These are phyloP conservation scores for Caenorhabditis sp. DNA, from an alignment of 2,888 invertebrate genomes.

Conservation along the genomic window DNA sequence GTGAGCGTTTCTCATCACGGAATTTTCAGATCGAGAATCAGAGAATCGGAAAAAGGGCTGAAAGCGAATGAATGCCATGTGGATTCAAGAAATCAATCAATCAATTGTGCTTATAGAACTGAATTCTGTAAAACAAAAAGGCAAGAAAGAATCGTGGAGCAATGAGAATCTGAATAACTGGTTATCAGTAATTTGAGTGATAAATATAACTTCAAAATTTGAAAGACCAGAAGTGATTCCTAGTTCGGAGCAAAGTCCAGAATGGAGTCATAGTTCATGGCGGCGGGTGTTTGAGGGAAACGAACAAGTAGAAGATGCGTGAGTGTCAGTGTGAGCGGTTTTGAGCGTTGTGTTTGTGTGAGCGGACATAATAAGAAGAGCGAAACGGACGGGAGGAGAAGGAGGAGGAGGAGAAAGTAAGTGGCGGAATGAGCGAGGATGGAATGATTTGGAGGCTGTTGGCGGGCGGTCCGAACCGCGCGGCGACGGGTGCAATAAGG, in stretches of 20 bases:
- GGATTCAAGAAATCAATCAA: no score
- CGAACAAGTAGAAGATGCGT: constrained; percentile 5
- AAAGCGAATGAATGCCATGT: no score
- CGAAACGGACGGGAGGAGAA: constrained; percentile 19
- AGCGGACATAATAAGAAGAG: constrained; percentile 35
- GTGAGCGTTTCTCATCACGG: no score
- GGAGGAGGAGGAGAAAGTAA: constrained; percentile 33
- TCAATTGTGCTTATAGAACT: no score
- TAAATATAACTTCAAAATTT: no score
- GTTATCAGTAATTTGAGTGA: no score
- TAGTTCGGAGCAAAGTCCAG: background rate
- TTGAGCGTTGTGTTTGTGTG: constrained; percentile 28
- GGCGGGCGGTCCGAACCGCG: constrained; percentile 11
- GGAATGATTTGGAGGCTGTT: constrained; percentile 44
- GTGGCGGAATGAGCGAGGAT: constrained; percentile 48
- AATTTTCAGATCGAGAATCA: no score
- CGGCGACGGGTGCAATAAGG: constrained; percentile 18
- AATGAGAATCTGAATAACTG: no score
- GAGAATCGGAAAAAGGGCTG: no score
- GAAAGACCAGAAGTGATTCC: no score
- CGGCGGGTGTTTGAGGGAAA: background rate
- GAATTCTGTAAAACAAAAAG: no score
- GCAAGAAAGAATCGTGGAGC: no score
- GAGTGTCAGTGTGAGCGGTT: constrained; percentile 20
- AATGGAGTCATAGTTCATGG: constrained; percentile 1